A percentile compares a stretch with the other conserved stretches of the same genome.
These are phyloP conservation scores for Trachymyrmex cornetzi DNA, from an alignment of 1,140 invertebrate species.

Conservation along the genomic window DNA sequence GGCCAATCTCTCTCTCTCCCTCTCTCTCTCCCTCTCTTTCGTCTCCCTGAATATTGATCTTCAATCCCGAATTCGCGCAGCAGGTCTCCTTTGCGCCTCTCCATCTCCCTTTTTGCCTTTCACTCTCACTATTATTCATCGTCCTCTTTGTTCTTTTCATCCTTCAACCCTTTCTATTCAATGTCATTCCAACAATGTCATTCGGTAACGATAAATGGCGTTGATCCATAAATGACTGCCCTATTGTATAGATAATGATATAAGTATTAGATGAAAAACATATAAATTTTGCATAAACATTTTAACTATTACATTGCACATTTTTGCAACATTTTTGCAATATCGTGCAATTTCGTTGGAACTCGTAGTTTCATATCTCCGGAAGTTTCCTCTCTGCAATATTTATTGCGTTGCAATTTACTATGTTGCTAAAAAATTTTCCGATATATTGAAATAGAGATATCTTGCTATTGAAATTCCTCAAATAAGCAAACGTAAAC, in stretches of 20 bases:
- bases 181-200: neutral
- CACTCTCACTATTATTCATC: neutral
- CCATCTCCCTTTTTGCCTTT: neutral
- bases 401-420: neutral
- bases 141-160: neutral
- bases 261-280: neutral
- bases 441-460: neutral
- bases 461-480: conserved; percentile 1
- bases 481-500: neutral
- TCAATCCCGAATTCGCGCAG: conserved; percentile 68
- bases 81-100: conserved; percentile 4
- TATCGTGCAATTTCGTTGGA: neutral
- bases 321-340: neutral
- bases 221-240: neutral
- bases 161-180: neutral
- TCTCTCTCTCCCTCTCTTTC: conserved; percentile 61
- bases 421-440: neutral
- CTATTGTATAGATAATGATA: neutral
- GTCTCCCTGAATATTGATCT: conserved; percentile 75
- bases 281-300: neutral
- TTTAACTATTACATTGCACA: neutral
- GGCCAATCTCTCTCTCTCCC: conserved; percentile 47
- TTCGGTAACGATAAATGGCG: neutral
- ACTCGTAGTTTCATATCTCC: neutral
- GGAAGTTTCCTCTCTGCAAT: neutral